Conservation (phyloP, 2,888 invertebrate genomes). For the Hypselothyrea guttata region DNA sequence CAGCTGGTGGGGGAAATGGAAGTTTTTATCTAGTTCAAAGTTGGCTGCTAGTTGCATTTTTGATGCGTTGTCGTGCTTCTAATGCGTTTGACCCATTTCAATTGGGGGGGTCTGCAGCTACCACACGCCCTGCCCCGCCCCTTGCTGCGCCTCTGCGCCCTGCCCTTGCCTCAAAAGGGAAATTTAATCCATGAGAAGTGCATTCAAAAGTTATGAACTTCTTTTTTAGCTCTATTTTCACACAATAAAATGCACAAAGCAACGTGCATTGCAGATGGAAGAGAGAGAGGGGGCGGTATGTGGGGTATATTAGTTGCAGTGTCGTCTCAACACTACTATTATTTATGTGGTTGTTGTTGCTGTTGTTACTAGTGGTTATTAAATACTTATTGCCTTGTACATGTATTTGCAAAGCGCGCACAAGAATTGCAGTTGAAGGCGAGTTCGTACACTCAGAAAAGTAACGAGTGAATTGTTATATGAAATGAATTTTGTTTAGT, state of each 20-base stretch:
- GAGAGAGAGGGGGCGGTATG: slow-evolving; percentile 16
- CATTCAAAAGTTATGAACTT: slow-evolving; percentile 70
- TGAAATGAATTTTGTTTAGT: no score
- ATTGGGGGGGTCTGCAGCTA: slow-evolving; percentile 29
- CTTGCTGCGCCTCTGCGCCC: slow-evolving; percentile 31
- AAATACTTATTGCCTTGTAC: slow-evolving; percentile 57
- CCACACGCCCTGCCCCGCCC: slow-evolving; percentile 37
- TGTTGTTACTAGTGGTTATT: slow-evolving; percentile 56
- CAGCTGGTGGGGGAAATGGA: not conserved
- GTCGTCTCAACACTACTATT: slow-evolving; percentile 37
- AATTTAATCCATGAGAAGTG: slow-evolving; percentile 65
- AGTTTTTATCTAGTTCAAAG: slow-evolving; percentile 51
- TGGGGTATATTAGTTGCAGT: slow-evolving; percentile 42
- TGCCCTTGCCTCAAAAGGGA: slow-evolving; percentile 7
- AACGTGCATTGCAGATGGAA: slow-evolving; percentile 8
- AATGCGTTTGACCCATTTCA: slow-evolving; percentile 68
- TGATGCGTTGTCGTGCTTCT: slow-evolving; percentile 56
- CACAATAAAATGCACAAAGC: slow-evolving; percentile 66
- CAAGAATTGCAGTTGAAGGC: slow-evolving; percentile 42
- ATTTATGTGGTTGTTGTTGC: slow-evolving; percentile 38
- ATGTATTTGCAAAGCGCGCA: slow-evolving; percentile 60
- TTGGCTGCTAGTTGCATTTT: slow-evolving; percentile 63
- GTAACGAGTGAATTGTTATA: no score
- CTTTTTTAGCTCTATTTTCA: slow-evolving; percentile 55
- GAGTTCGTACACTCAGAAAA: slow-evolving; percentile 6